Percentiles rank a stretch among this genome's conserved stretches.
Evolutionary conservation across 1,140 invertebrate species (phyloP).

Genomic region (Megalopta genalis): DNA sequence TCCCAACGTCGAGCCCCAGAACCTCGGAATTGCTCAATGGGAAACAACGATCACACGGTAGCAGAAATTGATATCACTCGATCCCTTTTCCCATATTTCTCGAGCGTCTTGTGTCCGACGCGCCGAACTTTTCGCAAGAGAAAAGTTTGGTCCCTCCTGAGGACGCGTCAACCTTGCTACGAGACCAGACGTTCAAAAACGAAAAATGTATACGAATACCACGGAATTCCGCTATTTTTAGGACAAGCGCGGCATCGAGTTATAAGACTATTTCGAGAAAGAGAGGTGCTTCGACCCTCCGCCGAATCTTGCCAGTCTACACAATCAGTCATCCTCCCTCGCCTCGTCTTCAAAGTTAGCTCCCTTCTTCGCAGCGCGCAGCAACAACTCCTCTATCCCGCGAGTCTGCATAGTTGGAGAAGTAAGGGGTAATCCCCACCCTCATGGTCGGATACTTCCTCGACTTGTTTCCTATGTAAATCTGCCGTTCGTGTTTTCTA

Average conservation of each 20-base stretch:
- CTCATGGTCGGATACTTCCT: background rate
- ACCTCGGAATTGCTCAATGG: too few relatives aligned
- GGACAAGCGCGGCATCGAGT: conserved; percentile 50
- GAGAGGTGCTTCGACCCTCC: conserved; percentile 52
- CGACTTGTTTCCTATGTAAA: conserved; percentile 1
- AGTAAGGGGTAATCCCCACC: conserved; percentile 25
- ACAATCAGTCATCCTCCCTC: conserved; percentile 64
- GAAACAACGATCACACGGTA: too few relatives aligned
- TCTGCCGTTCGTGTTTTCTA: background rate
- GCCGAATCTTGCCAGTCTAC: conserved; percentile 48
- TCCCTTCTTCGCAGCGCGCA: conserved; percentile 9
- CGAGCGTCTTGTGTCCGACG: too few relatives aligned
- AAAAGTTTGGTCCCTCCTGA: conserved; percentile 21
- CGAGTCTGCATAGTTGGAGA: conserved; percentile 39
- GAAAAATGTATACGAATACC: conserved; percentile 45
- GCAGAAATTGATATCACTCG: too few relatives aligned
- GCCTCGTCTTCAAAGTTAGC: conserved; percentile 48
- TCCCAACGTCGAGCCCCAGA: too few relatives aligned
- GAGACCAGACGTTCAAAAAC: conserved; percentile 54
- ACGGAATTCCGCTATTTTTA: conserved; percentile 59
- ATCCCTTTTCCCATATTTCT: too few relatives aligned
- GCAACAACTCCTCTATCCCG: conserved; percentile 13
- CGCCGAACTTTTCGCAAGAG: background rate
- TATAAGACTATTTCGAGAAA: conserved; percentile 61
- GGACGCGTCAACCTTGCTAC: conserved; percentile 43